Conservation (phyloP, 2,113 vertebrate species). For the Nyctibius bracteatus region DNA sequence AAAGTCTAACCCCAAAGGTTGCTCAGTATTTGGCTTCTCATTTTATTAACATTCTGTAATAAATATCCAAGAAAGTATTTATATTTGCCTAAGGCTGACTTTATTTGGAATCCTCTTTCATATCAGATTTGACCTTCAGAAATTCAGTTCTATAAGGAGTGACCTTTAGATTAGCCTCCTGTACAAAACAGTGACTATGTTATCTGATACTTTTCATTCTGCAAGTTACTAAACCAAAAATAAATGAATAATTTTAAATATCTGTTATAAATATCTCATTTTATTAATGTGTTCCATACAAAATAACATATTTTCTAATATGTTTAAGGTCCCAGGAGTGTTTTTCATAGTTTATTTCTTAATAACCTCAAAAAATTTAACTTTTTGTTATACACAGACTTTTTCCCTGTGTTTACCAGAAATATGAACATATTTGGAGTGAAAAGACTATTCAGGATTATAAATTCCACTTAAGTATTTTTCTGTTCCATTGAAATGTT, state of each 20-base stretch:
- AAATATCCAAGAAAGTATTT: slow-evolving; percentile 25
- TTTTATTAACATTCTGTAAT: slow-evolving; percentile 50
- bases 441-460: neutral
- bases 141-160: slow-evolving; percentile 23
- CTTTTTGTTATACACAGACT: neutral
- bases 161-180: slow-evolving; percentile 35
- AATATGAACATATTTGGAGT: neutral
- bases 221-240: neutral
- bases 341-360: neutral
- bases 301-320: neutral
- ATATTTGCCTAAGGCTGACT: slow-evolving; percentile 32
- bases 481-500: neutral
- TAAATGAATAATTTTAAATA: neutral
- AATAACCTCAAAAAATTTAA: neutral
- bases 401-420: neutral
- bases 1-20: neutral
- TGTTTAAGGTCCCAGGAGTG: neutral
- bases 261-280: neutral
- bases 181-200: neutral
- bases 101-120: slow-evolving; percentile 39
- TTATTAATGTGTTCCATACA: neutral
- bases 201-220: neutral
- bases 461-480: neutral
- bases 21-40: slow-evolving; percentile 2
- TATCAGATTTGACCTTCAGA: slow-evolving; percentile 49